A percentile compares a stretch with the other conserved stretches of the same genome.
These are phyloP conservation scores for Epizoanthus rinbou DNA, from an alignment of 92 coral and sea anemone genomes.

Conservation along the genomic window DNA sequence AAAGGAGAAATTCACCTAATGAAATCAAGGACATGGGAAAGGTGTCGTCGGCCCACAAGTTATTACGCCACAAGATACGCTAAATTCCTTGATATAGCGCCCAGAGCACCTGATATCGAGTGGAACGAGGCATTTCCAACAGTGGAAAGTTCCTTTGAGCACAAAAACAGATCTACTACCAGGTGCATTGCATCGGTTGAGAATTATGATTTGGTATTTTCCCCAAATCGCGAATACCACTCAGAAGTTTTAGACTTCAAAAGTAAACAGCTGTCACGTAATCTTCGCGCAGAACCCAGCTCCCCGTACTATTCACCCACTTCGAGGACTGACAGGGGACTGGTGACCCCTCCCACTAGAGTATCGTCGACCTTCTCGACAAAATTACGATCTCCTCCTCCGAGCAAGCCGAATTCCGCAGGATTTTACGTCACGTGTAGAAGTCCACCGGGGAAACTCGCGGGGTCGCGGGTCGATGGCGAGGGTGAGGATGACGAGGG, in stretches of 20 bases:
- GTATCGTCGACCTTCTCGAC: not conserved
- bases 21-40: constrained; percentile 27
- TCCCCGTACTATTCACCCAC: not conserved
- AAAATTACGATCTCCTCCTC: not conserved
- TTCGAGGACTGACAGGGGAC: not conserved
- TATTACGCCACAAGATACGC: not conserved
- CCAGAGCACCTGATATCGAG: not conserved
- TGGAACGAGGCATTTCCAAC: not conserved
- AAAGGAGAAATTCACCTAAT: constrained; percentile 1
- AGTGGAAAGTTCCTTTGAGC: not conserved
- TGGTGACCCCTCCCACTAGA: not conserved
- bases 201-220: not conserved
- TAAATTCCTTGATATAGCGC: constrained; percentile 11
- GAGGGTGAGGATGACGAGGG: not conserved
- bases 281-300: not conserved
- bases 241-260: not conserved
- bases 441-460: no score
- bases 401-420: not conserved
- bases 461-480: not conserved
- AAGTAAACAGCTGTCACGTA: not conserved
- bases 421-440: not conserved
- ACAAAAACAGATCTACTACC: not conserved
- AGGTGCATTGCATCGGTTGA: not conserved
- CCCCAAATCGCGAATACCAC: not conserved
- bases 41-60: not conserved